Base-by-base conservation (phyloP, 2,113 vertebrate species). In the Nanorana parkeri region DNA sequence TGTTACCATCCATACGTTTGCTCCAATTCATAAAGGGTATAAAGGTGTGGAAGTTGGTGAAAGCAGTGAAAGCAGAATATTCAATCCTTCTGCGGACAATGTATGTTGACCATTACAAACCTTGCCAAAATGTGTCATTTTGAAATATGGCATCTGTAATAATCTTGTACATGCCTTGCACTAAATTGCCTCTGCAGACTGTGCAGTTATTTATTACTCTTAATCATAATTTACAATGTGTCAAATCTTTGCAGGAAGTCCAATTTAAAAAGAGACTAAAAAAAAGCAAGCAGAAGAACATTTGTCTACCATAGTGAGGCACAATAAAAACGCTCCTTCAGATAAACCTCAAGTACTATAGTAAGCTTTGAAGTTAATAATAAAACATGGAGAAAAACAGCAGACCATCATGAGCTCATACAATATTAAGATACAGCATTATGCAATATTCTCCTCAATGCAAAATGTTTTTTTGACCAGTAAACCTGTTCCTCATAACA, bases 201-300 rank as follows among this genome's bases (percentile, higher is more conserved):
- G n/a, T n/a, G n/a, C n/a, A n/a, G n/a, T n/a, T n/a, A n/a, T n/a
- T n/a, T 86, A 86, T 79, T 63, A 61, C 55, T 26, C 83, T 80
- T 78, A 77, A 54, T 5, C 54, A 77, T 77, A 67, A 41, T 36
- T 83, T 78, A 78, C 89, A 86, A 83, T 36, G 28, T 83, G 21
- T 78, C 17, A 68, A 55, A 21, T 71, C 84, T 85, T 83, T 85
- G 56, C 88, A 86, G 24, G 54, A 13, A 26, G 23, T 87, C 86
- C 87, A 91, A 82, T 84, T 84, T 83, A 87, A 91, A n/a, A 88
- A 86, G 76, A 87, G 84, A 85, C 86, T 80, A 63, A 61, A 24
- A 61, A 24, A 41, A 68, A 51, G 55, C 61, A 78, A 29, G 28
- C 36, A 60, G n/a, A 65, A 41, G 52, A 85, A 80, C 80, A 83